Conservation (phyloP, 1,140 invertebrate species). For the Holotrichia oblita region DNA sequence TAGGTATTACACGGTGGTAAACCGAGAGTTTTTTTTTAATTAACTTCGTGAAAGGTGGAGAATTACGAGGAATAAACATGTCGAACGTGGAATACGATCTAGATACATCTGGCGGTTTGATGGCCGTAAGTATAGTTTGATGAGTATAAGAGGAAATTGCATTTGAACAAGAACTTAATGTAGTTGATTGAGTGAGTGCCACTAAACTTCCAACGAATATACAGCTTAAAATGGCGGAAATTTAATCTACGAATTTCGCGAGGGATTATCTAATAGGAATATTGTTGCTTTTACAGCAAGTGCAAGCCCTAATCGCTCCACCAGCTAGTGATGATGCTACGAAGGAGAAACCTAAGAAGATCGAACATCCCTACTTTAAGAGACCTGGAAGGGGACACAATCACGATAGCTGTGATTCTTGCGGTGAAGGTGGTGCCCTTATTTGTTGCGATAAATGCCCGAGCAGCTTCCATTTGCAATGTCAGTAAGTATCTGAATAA, state of each 20-base stretch:
- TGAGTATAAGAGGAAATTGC: slow-evolving; percentile 18
- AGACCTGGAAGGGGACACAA: slow-evolving; percentile 90
- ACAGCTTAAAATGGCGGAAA: neutral
- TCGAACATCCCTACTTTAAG: slow-evolving; percentile 83
- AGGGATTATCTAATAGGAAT: neutral
- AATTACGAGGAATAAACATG: slow-evolving; percentile 56
- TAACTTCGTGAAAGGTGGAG: too few species aligned
- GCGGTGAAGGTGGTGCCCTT: slow-evolving; percentile 92
- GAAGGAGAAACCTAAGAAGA: slow-evolving; percentile 66
- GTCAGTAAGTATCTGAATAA: slow-evolving; percentile 92
- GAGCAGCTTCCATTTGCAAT: slow-evolving; percentile 92
- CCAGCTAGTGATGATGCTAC: slow-evolving; percentile 78
- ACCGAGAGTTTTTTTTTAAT: too few species aligned
- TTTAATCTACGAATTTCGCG: neutral
- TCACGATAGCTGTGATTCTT: slow-evolving; percentile 91
- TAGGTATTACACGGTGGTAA: too few species aligned
- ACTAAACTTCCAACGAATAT: neutral
- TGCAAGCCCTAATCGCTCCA: slow-evolving; percentile 86
- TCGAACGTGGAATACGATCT: slow-evolving; percentile 68
- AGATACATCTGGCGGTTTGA: slow-evolving; percentile 71
- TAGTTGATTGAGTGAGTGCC: slow-evolving; percentile 3
- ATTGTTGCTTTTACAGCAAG: slow-evolving; percentile 72
- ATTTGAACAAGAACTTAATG: neutral
- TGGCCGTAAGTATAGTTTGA: slow-evolving; percentile 73
- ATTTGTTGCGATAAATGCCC: slow-evolving; percentile 96